Evolutionary conservation across 2,888 invertebrate genomes (phyloP).

Genomic region (Eudemis profundana): DNA sequence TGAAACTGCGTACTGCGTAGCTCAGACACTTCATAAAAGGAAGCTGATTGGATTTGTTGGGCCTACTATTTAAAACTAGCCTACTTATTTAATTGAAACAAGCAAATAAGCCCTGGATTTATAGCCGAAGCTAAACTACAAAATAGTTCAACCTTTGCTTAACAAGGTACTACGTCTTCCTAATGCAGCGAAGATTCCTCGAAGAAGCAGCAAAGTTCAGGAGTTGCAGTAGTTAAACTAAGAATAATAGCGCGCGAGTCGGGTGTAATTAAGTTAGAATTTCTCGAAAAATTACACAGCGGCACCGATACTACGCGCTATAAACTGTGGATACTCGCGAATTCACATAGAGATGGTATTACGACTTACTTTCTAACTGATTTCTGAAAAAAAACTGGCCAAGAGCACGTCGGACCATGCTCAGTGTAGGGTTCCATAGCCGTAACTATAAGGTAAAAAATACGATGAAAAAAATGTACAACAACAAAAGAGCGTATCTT

Average conservation of each 20-base stretch:
- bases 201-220: conserved; percentile 24
- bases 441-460: too few species aligned
- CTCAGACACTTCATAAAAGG: too few species aligned
- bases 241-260: conserved; percentile 40
- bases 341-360: conserved; percentile 11
- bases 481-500: too few species aligned
- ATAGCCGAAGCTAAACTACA: background rate
- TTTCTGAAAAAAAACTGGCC: too few species aligned
- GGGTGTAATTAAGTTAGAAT: conserved; percentile 40
- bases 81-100: background rate
- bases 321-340: conserved; percentile 18
- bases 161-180: conserved; percentile 2
- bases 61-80: too few species aligned
- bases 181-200: conserved; percentile 21
- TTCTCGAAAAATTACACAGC: conserved; percentile 43
- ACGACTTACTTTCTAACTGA: background rate
- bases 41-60: too few species aligned
- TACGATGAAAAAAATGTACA: too few species aligned
- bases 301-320: conserved; percentile 35
- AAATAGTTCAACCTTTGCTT: background rate
- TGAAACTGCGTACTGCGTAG: too few species aligned
- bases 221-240: conserved; percentile 31
- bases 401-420: too few species aligned
- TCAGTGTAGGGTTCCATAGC: too few species aligned
- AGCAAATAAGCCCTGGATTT: too few species aligned